A percentile compares a stretch with the other conserved stretches of the same genome.
Evolutionary conservation across 1,140 invertebrate genomes (phyloP).

Genomic region (Goniozus legneri): DNA sequence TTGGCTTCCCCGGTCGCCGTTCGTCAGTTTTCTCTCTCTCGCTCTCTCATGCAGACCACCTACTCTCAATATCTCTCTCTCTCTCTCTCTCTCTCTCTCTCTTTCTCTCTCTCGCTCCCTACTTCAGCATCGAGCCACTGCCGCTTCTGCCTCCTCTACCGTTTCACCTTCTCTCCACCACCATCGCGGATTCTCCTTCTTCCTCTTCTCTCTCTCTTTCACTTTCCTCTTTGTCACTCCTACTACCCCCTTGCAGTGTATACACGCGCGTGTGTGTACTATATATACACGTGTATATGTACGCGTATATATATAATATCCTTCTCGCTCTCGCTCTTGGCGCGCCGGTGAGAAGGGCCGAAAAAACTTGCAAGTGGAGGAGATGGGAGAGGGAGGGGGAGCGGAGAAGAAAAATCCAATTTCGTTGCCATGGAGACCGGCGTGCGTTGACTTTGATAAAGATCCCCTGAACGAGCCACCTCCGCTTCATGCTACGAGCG

Average conservation of each 20-base stretch:
- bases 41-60: too few relatives aligned
- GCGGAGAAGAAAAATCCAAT: conserved; percentile 56
- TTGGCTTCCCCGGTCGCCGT: conserved; percentile 52
- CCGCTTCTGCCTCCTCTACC: conserved; percentile 19
- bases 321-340: background rate
- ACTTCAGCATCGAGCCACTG: too few relatives aligned
- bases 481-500: conserved; percentile 11
- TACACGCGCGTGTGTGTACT: background rate
- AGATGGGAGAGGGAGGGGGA: too few relatives aligned
- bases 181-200: background rate
- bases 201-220: conserved; percentile 17
- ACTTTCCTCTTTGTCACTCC: conserved; percentile 14
- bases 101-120: conserved; percentile 38
- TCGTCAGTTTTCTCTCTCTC: conserved; percentile 49
- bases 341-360: conserved; percentile 41
- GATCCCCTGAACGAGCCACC: conserved; percentile 39
- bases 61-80: conserved; percentile 35
- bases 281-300: background rate
- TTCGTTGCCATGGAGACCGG: conserved; percentile 53
- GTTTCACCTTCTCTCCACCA: conserved; percentile 19
- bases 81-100: conserved; percentile 38
- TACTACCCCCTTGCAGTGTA: conserved; percentile 10
- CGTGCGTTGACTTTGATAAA: conserved; percentile 54
- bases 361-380: conserved; percentile 53
- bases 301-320: conserved; percentile 1